Conservation (phyloP, 2,113 vertebrate genomes). For the Bos javanicus region DNA sequence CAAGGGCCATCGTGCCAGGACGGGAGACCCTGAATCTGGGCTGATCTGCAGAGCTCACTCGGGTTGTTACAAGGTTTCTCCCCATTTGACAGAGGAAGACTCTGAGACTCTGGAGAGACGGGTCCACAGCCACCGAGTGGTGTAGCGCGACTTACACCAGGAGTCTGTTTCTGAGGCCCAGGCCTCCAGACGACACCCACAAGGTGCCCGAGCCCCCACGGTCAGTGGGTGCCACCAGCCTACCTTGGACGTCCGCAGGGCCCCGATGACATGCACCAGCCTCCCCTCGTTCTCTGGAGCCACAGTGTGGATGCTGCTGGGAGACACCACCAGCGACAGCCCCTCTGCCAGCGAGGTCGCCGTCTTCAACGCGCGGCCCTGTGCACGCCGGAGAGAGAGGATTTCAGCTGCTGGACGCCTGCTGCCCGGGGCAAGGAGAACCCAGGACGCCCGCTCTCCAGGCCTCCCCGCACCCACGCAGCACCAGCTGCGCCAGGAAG, state of each 20-base stretch:
- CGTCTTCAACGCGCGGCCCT: conserved; percentile 91
- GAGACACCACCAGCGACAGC: conserved; percentile 87
- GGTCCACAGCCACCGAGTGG: neutral
- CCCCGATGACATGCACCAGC: conserved; percentile 89
- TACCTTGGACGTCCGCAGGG: conserved; percentile 90
- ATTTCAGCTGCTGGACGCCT: neutral
- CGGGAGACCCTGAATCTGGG: neutral
- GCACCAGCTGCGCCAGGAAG: fast-evolving
- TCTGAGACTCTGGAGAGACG: neutral
- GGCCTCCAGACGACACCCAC: neutral
- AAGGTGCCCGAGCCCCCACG: fast-evolving
- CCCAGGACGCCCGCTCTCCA: neutral
- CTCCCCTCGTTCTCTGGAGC: conserved; percentile 87
- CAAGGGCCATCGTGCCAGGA: neutral
- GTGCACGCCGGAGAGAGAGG: neutral
- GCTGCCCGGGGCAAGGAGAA: neutral
- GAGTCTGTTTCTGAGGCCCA: neutral
- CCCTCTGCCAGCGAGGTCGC: conserved; percentile 90
- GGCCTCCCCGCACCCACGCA: neutral
- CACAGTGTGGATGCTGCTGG: conserved; percentile 80
- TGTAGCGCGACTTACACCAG: fast-evolving
- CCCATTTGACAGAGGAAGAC: neutral
- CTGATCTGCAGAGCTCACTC: neutral
- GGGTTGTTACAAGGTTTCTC: neutral
- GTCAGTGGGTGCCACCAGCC: neutral